Conservation (phyloP, 2,888 invertebrate genomes). For the Phyllotreta cruciferae region DNA sequence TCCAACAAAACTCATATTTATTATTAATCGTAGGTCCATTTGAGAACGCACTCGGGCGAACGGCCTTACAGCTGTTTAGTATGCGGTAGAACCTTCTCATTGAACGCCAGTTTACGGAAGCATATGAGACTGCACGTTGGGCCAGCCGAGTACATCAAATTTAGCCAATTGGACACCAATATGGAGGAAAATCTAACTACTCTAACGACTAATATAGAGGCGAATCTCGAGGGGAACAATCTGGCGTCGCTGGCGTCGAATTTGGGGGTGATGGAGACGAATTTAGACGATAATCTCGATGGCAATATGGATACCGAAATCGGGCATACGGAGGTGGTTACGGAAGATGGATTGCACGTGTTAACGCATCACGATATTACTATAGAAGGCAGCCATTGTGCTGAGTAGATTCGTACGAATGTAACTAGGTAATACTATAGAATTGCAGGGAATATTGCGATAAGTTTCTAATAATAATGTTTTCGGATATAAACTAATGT, state of each 20-base stretch:
- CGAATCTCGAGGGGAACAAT: constrained; percentile 13
- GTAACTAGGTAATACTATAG: not conserved
- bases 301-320: constrained; percentile 7
- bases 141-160: constrained; percentile 19
- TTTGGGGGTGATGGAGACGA: constrained; percentile 9
- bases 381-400: constrained; percentile 20
- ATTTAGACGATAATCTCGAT: not conserved
- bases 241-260: not conserved
- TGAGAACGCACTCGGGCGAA: constrained; percentile 62
- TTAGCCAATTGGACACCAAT: constrained; percentile 16
- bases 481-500: not conserved
- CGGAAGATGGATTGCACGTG: constrained; percentile 19
- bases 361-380: constrained; percentile 22
- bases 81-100: constrained; percentile 58
- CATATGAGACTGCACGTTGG: constrained; percentile 46
- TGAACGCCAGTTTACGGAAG: constrained; percentile 51
- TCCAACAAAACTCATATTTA: constrained; percentile 1
- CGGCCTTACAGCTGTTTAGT: constrained; percentile 63
- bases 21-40: constrained; percentile 55
- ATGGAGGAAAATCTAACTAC: constrained; percentile 1
- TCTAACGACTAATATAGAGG: constrained; percentile 6
- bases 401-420: not conserved
- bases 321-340: constrained; percentile 8
- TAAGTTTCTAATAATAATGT: no score
- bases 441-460: not conserved